Base-by-base conservation (phyloP, 2,888 invertebrate species). In the Eremobia ochroleuca region DNA sequence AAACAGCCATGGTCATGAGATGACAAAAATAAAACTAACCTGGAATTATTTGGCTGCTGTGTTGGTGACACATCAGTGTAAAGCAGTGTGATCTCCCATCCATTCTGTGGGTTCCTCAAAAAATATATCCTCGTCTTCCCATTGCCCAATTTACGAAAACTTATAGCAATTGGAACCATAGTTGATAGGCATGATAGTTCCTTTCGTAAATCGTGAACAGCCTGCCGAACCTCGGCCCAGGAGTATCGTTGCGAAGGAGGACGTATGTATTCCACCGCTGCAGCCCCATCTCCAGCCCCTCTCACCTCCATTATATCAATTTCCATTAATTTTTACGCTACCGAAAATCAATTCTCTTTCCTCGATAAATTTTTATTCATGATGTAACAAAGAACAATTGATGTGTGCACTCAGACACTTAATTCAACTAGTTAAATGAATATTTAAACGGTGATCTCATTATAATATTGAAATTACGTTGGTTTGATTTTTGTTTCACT, bases 111-210 rank as follows among this genome's bases (percentile, higher is more conserved):
- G 37, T 98, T 98, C 88, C 99, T 98, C 81, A 99, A 97, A 93
- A 99, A 99, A 94, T 99, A 99, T 90, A 99, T 98, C 90, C 99
- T 97, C 21, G 98, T 98, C 88, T 98, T 97, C 55, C 98, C 98
- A 94, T 98, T 98, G 73, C 97, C 97, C 58, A 99, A 96, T 89
- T 97, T 97, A 77, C 98, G 97, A 94, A 99, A 99, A 52, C 98
- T 98, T 87, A 99, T 98, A 68, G 98, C 98, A 88, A 98, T 98
- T 1, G 99, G 99, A 34, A 98, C 98, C 97, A 98, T 98, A 1
- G 98, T 98, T 0, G 98, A 98, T 58, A 98, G 95, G 73, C 98
- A 97, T 4, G 98, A 98, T 78, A 99, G 93, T 91, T 98, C 98
- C 87, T 98, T 98, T 25, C 99, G 97, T 87, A 99, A 97, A 91